These are phyloP conservation scores for Lampris incognitus DNA, from an alignment of 2,113 vertebrate genomes.

Conservation along the genomic window DNA sequence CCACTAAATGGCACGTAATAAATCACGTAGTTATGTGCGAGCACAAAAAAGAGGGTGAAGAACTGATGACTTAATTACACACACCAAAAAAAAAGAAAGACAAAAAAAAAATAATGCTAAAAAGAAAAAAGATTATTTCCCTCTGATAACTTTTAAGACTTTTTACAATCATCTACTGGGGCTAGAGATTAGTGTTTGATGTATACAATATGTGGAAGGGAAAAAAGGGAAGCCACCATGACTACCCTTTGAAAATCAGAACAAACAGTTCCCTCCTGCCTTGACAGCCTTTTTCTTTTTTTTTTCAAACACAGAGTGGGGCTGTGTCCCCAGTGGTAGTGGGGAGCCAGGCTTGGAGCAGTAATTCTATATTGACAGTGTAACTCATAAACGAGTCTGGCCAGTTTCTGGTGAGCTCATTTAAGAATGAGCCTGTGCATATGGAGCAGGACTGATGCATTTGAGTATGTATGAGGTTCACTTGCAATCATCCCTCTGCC, in stretches of 20 bases:
- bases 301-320: neutral
- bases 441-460: constrained; percentile 69
- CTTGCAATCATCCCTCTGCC: constrained; percentile 65
- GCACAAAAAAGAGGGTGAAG: no score
- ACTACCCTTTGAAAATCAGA: neutral
- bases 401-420: constrained; percentile 54
- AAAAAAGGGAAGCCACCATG: neutral
- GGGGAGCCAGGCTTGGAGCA: constrained; percentile 19
- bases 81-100: no score
- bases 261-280: neutral
- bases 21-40: no score
- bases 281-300: neutral
- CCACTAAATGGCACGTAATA: no score
- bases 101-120: no score
- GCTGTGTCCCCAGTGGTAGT: constrained; percentile 21
- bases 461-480: constrained; percentile 38
- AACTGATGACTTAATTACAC: no score
- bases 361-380: constrained; percentile 56
- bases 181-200: neutral
- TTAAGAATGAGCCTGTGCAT: constrained; percentile 58
- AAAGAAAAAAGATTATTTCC: no score
- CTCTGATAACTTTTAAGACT: neutral
- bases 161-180: neutral
- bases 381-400: constrained; percentile 59
- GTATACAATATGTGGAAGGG: neutral